Base-by-base conservation (phyloP, 1,140 invertebrate species). In the Papilio polytes region DNA sequence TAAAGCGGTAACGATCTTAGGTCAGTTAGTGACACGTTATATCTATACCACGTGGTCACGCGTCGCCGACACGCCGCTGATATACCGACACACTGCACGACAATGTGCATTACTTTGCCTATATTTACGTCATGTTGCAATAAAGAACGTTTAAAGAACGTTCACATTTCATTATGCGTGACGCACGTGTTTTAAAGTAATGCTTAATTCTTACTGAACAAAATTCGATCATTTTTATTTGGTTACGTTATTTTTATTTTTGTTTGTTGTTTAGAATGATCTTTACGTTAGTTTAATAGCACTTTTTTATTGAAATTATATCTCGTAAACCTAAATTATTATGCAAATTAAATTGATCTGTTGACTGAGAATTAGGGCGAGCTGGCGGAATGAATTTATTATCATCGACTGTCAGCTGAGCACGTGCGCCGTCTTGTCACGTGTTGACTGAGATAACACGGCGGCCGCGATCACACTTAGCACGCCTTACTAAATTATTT, bases 21-120 rank as follows among this genome's bases (percentile, higher is more conserved):
- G 74, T 76, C 74, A 76, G 74, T 76, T 76, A 76, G 20, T 76
- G 74, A 76, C 46, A 51, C 22, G 20, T 53, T 76, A 10, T 74
- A 51, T 74, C 46, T 22, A 3, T 3, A 48, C 44, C 44, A 51
- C 74, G 74, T 76, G n/a, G 20, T 48, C 46, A 48, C 13, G 74
- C 74, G 22, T 22, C 46, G 41, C 3, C 20, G 13, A 46, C 73
- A 74, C 41, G 41, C 36, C 41, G 22, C 31, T 8, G n/a, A n/a
- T 20, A 46, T 44, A 12, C n/a, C n/a, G 20, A 48, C 74, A 74
- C 41, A n/a, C 41, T 48, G n/a, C 41, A 31, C 36, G 26, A 46
- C 72, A 76, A 46, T 51, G 46, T 53, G 74, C 22, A 22, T 48
- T 31, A 18, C 26, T 70, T 31, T 70, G 18, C 63, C 63, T 15